Evolutionary conservation across 2,888 invertebrate species (phyloP).

Genomic region (Xanthia icteritia): DNA sequence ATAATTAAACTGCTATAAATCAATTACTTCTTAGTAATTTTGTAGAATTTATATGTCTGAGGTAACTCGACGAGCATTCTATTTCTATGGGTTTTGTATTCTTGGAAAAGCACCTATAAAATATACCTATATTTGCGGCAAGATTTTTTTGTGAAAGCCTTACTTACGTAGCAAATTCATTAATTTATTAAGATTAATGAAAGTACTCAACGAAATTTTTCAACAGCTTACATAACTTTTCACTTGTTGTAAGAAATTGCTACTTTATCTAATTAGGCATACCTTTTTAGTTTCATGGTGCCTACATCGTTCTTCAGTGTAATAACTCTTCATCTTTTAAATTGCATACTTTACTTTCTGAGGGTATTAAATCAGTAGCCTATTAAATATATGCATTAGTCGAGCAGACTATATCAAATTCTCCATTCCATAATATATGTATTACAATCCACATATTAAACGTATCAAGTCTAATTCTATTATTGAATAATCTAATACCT

Average conservation of each 20-base stretch:
- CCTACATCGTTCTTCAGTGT: background rate
- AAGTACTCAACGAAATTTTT: conserved; percentile 54
- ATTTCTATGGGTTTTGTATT: conserved; percentile 55
- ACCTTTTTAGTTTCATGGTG: conserved; percentile 39
- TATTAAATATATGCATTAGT: conserved; percentile 10
- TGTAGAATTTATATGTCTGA: conserved; percentile 59
- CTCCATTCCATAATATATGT: background rate
- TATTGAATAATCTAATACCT: conserved; percentile 65
- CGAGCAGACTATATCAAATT: background rate
- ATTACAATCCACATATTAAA: conserved; percentile 18
- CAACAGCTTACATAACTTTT: conserved; percentile 59
- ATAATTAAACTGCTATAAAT: conserved; percentile 84
- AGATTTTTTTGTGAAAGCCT: conserved; percentile 39
- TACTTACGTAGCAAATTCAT: conserved; percentile 39
- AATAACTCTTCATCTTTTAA: conserved; percentile 28
- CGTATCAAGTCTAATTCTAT: conserved; percentile 58
- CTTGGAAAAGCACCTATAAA: conserved; percentile 59
- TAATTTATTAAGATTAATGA: conserved; percentile 58
- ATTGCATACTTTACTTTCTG: background rate
- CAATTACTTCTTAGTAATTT: conserved; percentile 76
- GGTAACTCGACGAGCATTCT: conserved; percentile 38
- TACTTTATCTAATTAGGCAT: conserved; percentile 52
- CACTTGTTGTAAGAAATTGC: conserved; percentile 41
- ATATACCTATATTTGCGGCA: conserved; percentile 30
- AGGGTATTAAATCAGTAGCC: conserved; percentile 1